These are phyloP conservation scores for Propithecus coquereli DNA, from an alignment of 2,113 vertebrate genomes.

Conservation along the genomic window DNA sequence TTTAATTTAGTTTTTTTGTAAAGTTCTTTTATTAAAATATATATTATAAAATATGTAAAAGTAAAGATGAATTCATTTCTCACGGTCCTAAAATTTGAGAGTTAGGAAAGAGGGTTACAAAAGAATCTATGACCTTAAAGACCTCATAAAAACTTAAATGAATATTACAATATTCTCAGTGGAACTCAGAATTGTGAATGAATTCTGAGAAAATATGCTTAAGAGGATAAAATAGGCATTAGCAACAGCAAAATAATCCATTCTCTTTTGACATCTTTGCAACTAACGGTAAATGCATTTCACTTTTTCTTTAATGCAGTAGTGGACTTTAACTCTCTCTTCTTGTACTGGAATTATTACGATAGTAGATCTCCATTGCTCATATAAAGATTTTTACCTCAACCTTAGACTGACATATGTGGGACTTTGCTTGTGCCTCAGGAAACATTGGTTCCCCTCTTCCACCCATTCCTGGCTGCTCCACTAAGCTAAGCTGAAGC, in stretches of 20 bases:
- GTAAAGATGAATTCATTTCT: not conserved
- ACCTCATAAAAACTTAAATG: not conserved
- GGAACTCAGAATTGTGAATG: not conserved
- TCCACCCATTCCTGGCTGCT: not conserved
- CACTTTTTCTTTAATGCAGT: not conserved
- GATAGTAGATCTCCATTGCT: not conserved
- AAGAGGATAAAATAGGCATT: not conserved
- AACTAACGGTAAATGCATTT: not conserved
- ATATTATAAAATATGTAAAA: not conserved
- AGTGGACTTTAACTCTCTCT: not conserved
- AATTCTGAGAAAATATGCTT: constrained; percentile 1
- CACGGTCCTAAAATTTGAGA: not conserved
- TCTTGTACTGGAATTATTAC: not conserved
- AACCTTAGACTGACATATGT: not conserved
- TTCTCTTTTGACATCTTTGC: not conserved
- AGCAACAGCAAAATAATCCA: not conserved
- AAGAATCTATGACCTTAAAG: not conserved
- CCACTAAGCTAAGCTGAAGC: not conserved
- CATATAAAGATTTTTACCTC: not conserved
- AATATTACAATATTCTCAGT: not conserved
- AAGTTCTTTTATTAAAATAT: not conserved
- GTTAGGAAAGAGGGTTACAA: not conserved
- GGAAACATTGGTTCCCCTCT: not conserved
- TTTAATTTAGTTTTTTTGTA: not conserved
- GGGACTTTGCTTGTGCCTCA: not conserved